A percentile compares a stretch with the other conserved stretches of the same genome.
These are phyloP conservation scores for Congeria kusceri DNA, from an alignment of 2,888 invertebrate genomes.

Conservation along the genomic window DNA sequence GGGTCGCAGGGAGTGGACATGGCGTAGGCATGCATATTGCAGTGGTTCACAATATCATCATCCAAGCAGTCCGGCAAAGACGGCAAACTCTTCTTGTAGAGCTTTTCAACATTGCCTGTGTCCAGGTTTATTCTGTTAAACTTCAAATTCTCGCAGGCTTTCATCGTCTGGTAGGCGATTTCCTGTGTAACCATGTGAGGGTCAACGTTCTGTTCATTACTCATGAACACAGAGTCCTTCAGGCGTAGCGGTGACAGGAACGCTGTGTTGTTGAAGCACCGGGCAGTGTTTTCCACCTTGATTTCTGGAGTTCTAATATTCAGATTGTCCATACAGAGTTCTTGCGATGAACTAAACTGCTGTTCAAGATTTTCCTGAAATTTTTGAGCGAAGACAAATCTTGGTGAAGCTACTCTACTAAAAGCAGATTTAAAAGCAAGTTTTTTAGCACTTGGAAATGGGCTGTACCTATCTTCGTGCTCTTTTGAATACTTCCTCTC, in stretches of 20 bases:
- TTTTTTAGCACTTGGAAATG: slow-evolving; percentile 50
- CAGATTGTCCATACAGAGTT: slow-evolving; percentile 32
- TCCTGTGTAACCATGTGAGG: slow-evolving; percentile 17
- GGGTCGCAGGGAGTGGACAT: slow-evolving; percentile 40
- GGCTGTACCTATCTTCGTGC: slow-evolving; percentile 49
- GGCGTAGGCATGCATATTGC: slow-evolving; percentile 21
- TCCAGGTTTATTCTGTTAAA: slow-evolving; percentile 3
- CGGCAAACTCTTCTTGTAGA: slow-evolving; percentile 36
- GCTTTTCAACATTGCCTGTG: slow-evolving; percentile 12
- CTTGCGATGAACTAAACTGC: background rate
- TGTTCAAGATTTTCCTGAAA: slow-evolving; percentile 14
- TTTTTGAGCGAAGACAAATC: slow-evolving; percentile 20
- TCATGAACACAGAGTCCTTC: background rate
- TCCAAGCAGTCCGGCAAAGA: slow-evolving; percentile 47
- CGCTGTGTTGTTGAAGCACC: slow-evolving; percentile 38
- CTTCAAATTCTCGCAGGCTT: slow-evolving; percentile 23
- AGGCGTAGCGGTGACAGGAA: slow-evolving; percentile 33
- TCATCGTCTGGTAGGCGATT: slow-evolving; percentile 31
- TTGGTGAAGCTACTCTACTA: slow-evolving; percentile 37
- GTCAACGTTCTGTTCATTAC: background rate
- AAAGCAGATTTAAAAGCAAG: slow-evolving; percentile 57
- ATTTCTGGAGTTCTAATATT: slow-evolving; percentile 51
- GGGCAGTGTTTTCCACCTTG: slow-evolving; percentile 41
- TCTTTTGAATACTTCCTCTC: slow-evolving; percentile 10
- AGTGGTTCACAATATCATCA: slow-evolving; percentile 35